These are phyloP conservation scores for Microchirus variegatus DNA, from an alignment of 2,797 vertebrate genomes.

Conservation along the genomic window DNA sequence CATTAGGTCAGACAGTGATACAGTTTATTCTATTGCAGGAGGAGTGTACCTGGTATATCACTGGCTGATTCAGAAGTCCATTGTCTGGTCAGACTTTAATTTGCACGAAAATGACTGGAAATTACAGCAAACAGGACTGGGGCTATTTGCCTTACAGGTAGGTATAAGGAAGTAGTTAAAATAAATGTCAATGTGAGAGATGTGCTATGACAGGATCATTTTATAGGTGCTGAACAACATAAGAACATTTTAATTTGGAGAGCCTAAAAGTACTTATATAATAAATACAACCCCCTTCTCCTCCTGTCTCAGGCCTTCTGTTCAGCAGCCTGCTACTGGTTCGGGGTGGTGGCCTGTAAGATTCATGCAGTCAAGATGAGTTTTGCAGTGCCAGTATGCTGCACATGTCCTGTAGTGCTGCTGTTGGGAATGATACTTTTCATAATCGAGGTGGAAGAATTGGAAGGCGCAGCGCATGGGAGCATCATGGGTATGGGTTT, in stretches of 20 bases:
- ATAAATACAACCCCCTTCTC: neutral
- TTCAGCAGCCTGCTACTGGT: constrained; percentile 85
- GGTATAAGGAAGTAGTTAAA: constrained; percentile 5
- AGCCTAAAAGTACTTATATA: neutral
- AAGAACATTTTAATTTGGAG: neutral
- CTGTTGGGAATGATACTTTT: constrained; percentile 78
- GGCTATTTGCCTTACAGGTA: constrained; percentile 78
- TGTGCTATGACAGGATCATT: too few relatives aligned
- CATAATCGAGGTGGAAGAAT: constrained; percentile 37
- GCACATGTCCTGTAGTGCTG: constrained; percentile 76
- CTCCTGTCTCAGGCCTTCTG: constrained; percentile 65
- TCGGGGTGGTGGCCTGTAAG: constrained; percentile 85
- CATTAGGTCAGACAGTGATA: too few relatives aligned
- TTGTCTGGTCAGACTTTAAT: constrained; percentile 60
- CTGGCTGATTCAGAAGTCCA: constrained; percentile 28
- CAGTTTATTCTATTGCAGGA: constrained; percentile 31
- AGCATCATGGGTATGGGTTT: constrained; percentile 43
- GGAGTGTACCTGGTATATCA: constrained; percentile 75
- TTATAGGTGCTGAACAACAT: too few relatives aligned
- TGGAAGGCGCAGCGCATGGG: neutral
- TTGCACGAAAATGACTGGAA: constrained; percentile 8
- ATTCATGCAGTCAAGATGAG: constrained; percentile 80
- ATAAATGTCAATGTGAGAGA: too few relatives aligned
- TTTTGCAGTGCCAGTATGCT: constrained; percentile 78
- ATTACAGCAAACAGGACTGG: constrained; percentile 68